These are phyloP conservation scores for Heliconius ismenius DNA, from an alignment of 2,888 invertebrate species.

Conservation along the genomic window DNA sequence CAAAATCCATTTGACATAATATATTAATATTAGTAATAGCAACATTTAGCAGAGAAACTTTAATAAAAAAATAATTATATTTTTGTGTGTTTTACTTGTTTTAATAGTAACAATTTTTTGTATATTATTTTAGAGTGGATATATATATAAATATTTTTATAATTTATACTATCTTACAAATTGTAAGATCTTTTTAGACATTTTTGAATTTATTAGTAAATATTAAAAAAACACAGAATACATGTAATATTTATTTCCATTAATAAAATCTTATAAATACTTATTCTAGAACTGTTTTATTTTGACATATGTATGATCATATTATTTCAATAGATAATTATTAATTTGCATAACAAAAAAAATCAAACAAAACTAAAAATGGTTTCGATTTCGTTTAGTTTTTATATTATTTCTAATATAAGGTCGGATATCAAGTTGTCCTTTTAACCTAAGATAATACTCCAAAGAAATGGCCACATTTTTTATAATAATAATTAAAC, in stretches of 20 bases:
- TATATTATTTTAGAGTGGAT: not conserved
- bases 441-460: slow-evolving; percentile 10
- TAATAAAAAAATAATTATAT: not conserved
- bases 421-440: not conserved
- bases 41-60: not conserved
- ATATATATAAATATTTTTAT: slow-evolving; percentile 4
- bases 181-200: not conserved
- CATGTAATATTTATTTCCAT: slow-evolving; percentile 35
- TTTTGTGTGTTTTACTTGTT: no score
- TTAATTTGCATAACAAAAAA: not conserved
- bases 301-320: not conserved
- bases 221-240: slow-evolving; percentile 4
- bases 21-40: slow-evolving; percentile 41
- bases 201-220: not conserved
- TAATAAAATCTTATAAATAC: slow-evolving; percentile 34
- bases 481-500: not conserved
- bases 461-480: not conserved
- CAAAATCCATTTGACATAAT: slow-evolving; percentile 65
- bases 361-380: not conserved
- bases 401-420: not conserved
- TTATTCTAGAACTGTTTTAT: slow-evolving; percentile 9
- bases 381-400: not conserved
- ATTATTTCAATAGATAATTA: slow-evolving; percentile 3
- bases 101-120: not conserved
- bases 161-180: not conserved